Base-by-base conservation (phyloP, 2,113 vertebrate genomes). In the Isichthys henryi region DNA sequence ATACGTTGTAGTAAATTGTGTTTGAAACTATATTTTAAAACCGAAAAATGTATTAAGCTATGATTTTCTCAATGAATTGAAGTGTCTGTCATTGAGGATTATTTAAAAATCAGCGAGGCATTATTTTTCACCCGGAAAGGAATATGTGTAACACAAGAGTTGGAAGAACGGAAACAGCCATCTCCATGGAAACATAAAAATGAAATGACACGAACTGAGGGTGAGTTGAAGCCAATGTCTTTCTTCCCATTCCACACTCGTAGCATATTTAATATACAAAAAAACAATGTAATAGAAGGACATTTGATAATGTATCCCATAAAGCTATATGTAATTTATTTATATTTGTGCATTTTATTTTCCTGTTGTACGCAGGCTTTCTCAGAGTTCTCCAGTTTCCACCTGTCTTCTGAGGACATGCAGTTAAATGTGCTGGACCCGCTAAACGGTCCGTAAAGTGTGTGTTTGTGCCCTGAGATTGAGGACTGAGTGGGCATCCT, bases 161-260 rank as follows among this genome's bases (percentile, higher is more conserved):
- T 53, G 11, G 62, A 31, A 27, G 31, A 2, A 43, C 31, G 1
- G 1, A 8, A 19, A 0, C 0, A 91, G 93, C 91, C 93, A 94
- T 96, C 50, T 91, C 96, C 89, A 94, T 95, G 92, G 95, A 90
- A 94, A 96, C 94, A 53, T 48, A 31, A 31, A 89, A 43, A 89
- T 53, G 19, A 23, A 19, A 52, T 10, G 62, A 70, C 62, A 50
- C 50, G 46, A 90, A 88, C 19, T 19, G 77, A 45, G 10, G 70
- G 45, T 84, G n/a, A n/a, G n/a, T n/a, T n/a, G n/a, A 48, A 84
- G 23, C 7, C 2, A 48, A 83, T 21, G 9, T 17, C 5, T 39
- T 19, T 35, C 19, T 82, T 82, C n/a, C n/a, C n/a, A 31, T 70
- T 35, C 66, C 31, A 39, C 1, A 77, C 70, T 77, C 35, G 31